phyloP scores from a whole-genome alignment of 2,797 vertebrate species.

The Momotus momota region DNA sequence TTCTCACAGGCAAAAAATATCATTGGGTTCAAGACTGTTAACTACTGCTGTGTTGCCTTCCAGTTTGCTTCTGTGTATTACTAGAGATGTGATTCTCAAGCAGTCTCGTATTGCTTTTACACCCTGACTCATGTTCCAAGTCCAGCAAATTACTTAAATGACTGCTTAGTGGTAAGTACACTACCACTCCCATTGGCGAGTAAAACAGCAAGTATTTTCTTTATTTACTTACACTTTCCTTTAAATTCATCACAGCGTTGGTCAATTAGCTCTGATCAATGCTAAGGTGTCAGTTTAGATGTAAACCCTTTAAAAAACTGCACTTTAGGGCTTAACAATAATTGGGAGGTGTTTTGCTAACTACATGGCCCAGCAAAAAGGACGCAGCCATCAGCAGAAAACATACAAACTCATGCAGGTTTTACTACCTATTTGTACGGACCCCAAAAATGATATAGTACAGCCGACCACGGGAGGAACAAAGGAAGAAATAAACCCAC shows the following conservation, averaged over 20 bases:
- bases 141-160: not conserved
- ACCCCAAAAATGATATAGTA: too few species aligned
- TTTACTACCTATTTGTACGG: too few species aligned
- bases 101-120: not conserved
- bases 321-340: constrained; percentile 22
- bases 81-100: not conserved
- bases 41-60: not conserved
- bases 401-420: too few species aligned
- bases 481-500: too few species aligned
- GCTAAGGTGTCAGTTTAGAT: constrained; percentile 7
- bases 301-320: constrained; percentile 15
- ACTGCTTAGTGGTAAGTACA: not conserved
- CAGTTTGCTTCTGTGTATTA: not conserved
- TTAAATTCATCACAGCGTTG: not conserved
- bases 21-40: not conserved
- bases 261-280: constrained; percentile 13
- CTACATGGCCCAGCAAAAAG: too few species aligned
- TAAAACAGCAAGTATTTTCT: not conserved
- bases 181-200: not conserved
- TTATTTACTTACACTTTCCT: constrained; percentile 13
- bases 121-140: not conserved
- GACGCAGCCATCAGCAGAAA: too few species aligned
- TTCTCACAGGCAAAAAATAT: not conserved
- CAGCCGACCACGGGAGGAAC: too few species aligned
- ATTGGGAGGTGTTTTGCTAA: not conserved